Base-by-base conservation (phyloP, 1,140 invertebrate genomes). In the Ceratina japonica region DNA sequence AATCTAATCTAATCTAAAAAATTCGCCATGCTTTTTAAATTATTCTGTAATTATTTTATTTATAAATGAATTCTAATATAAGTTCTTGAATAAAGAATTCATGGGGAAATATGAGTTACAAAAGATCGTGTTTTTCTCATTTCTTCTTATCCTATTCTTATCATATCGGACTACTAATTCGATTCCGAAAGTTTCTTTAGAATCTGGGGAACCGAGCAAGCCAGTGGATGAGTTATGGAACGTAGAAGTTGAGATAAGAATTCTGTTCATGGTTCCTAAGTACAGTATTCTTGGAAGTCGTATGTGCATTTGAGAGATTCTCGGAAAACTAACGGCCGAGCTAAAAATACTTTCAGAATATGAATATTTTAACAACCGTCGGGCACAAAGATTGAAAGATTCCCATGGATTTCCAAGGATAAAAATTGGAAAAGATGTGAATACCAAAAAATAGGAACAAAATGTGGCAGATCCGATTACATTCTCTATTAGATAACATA, bases 281-380 rank as follows among this genome's bases (percentile, higher is more conserved):
- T 63, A 63, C 8, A 37, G 27, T 64, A 64, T 64, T 64, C 62
- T 37, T 2, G 62, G 62, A 37, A 64, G 4, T 64, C 7, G 18
- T 15, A 18, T 44, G 63, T 18, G 15, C 13, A 64, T 64, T 5
- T 15, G 2, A 64, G n/a, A 44, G 15, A 13, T 64, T 64, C 31
- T 44, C n/a, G 12, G 63, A 64, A 44, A 64, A 64, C n/a, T 15
- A 64, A 44, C 18, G 20, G 20, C n/a, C n/a, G 1, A 49, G 13
- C 37, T 44, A n/a, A 16, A 49, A 49, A 15, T 20, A 65, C 49
- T 22, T 65, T 44, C 37, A 13, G 8, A 51, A 24, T 18, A 13
- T 51, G n/a, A 51, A 18, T 51, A 51, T 66, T 51, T 51, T 4
- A 51, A 24, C 20, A 51, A 10, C 5, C 37, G 13, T 10, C 37